Evolutionary conservation across 1,140 invertebrate genomes (phyloP).

Genomic region (Apolygus lucorum): DNA sequence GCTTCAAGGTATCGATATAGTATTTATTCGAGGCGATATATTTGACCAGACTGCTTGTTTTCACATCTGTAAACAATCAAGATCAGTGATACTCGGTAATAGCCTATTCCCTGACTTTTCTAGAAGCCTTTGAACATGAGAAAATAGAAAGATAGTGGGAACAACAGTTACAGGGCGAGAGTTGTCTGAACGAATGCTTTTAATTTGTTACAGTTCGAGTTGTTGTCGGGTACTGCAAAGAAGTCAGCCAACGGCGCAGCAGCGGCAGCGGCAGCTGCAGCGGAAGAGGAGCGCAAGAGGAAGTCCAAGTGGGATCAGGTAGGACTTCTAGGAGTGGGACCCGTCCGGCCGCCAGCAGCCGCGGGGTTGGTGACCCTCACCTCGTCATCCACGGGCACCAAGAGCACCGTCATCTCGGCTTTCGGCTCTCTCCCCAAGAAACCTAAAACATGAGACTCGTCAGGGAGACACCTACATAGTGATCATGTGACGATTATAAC

Average conservation of each 20-base stretch:
- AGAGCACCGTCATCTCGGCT: conserved; percentile 77
- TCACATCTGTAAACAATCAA: too few relatives aligned
- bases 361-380: conserved; percentile 58
- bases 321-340: conserved; percentile 49
- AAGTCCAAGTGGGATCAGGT: conserved; percentile 90
- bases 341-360: conserved; percentile 47
- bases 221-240: conserved; percentile 72
- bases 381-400: conserved; percentile 67
- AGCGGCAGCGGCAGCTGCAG: conserved; percentile 37
- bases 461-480: too few relatives aligned
- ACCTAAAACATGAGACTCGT: conserved; percentile 49
- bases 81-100: too few relatives aligned
- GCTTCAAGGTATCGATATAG: too few relatives aligned
- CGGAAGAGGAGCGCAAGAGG: conserved; percentile 60
- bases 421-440: conserved; percentile 82
- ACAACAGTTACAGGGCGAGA: too few relatives aligned
- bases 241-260: conserved; percentile 43
- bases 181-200: too few relatives aligned
- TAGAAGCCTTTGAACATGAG: too few relatives aligned
- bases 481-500: too few relatives aligned
- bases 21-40: too few relatives aligned
- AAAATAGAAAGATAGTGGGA: too few relatives aligned
- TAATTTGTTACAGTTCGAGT: conserved; percentile 58
- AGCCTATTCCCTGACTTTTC: too few relatives aligned
- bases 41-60: too few relatives aligned